phyloP scores from a whole-genome alignment of 2,888 invertebrate species.

The Pardosa pseudoannulata region DNA sequence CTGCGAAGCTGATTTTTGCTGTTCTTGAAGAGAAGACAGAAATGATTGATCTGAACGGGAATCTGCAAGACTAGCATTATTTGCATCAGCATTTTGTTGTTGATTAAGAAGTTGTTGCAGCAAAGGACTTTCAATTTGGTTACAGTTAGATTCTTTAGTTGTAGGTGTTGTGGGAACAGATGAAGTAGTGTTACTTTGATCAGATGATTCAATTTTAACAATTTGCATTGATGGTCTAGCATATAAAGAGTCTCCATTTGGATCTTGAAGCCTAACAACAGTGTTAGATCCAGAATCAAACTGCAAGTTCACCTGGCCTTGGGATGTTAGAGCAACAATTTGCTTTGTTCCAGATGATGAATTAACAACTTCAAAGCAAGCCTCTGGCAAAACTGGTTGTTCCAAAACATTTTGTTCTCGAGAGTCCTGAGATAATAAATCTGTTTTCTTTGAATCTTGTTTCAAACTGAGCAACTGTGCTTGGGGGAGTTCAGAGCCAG shows the following conservation, averaged over 20 bases:
- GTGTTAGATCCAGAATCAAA: slow-evolving; percentile 33
- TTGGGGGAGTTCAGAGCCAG: slow-evolving; percentile 44
- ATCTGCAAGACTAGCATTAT: background rate
- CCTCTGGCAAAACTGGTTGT: slow-evolving; percentile 40
- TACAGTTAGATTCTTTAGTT: slow-evolving; percentile 38
- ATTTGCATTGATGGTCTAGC: slow-evolving; percentile 43
- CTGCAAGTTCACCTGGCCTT: slow-evolving; percentile 53
- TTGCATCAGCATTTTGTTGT: slow-evolving; percentile 40
- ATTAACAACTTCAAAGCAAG: slow-evolving; percentile 59
- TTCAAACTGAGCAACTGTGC: slow-evolving; percentile 24
- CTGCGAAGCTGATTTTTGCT: slow-evolving; percentile 31
- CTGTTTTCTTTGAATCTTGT: slow-evolving; percentile 30
- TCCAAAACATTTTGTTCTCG: slow-evolving; percentile 26
- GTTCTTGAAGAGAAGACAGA: slow-evolving; percentile 40
- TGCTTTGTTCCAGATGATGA: slow-evolving; percentile 54
- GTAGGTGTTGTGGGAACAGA: slow-evolving; percentile 65
- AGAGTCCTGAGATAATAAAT: slow-evolving; percentile 22
- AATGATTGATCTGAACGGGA: slow-evolving; percentile 56
- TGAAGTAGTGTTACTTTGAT: slow-evolving; percentile 32
- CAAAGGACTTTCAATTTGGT: slow-evolving; percentile 55
- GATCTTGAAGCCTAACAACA: slow-evolving; percentile 43
- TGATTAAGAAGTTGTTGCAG: slow-evolving; percentile 59
- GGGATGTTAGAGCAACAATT: slow-evolving; percentile 54
- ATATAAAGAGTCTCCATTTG: slow-evolving; percentile 38
- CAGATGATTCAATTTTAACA: slow-evolving; percentile 51